Base-by-base conservation (phyloP, 2,888 invertebrate species). In the Spisula subtruncata region DNA sequence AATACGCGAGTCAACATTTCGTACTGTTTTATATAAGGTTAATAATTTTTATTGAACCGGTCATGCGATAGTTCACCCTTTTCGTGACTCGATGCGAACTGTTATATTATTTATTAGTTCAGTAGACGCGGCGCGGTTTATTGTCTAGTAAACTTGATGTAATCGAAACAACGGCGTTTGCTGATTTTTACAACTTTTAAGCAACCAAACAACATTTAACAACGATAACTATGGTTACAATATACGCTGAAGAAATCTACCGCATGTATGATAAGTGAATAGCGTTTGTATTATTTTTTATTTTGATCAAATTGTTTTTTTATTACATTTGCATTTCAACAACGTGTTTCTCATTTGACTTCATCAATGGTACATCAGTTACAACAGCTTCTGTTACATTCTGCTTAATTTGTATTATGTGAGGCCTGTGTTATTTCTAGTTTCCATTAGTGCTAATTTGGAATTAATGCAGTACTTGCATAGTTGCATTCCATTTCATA, bases 91-190 rank as follows among this genome's bases (percentile, higher is more conserved):
- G 60, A 25, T n/a, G 25, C 60, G 60, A 25, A 66, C 60, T 66
- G 60, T 66, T 66, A 25, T 25, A 66, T 66, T 66, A 66, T 66
- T 66, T n/a, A 66, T 66, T 25, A 66, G 25, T 60, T 60, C 60
- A 60, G n/a, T 25, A n/a, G 25, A 60, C n/a, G 60, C 6, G 20
- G 1, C n/a, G 51, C 25, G 25, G n/a, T 66, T 66, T 66, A 66
- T 66, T 25, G 25, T 25, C 60, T 25, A 0, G 25, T 66, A 66
- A 66, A 25, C 60, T 25, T n/a, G 1, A 66, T 12, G n/a, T 66
- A 66, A 25, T n/a, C 60, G 25, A 10, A 20, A 66, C 5, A 66
- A 25, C 60, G n/a, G 60, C 60, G 25, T 66, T 25, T 25, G 25
- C 60, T 66, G 60, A 18, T 25, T n/a, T 66, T 66, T 66, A 66